Base-by-base conservation (phyloP, 2,888 invertebrate genomes). In the Machimus rusticus region DNA sequence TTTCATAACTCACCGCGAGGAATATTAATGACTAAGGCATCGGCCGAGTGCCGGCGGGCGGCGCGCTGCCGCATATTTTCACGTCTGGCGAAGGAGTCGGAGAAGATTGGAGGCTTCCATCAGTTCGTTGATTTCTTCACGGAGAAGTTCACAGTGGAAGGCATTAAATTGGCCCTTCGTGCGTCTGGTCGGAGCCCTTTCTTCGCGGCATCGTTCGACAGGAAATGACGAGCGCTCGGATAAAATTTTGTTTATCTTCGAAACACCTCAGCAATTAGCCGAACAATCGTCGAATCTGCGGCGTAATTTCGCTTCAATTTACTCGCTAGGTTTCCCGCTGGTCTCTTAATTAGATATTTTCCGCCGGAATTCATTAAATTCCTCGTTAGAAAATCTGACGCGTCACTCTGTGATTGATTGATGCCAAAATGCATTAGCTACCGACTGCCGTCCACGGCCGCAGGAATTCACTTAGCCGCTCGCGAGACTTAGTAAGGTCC, bases 351-450 rank as follows among this genome's bases (percentile, higher is more conserved):
- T 84, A 84, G 66, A 84, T 66, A 66, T 84, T 84, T 66, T 39
- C 39, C 12, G 5, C 39, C 12, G 37, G 12, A 57, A 66, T 37
- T 84, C 82, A 84, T 84, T 84, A 84, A 84, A 84, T 84, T 66
- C 31, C 82, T 84, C 34, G 82, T 84, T 84, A 55, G 82, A 34
- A 31, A 66, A 66, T 66, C 31, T 84, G 82, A 84, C 34, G 66
- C 66, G 82, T 84, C 82, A 84, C 55, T 28, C 23, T 5, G 82
- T 84, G 82, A 84, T 84, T 84, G 82, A 84, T 84, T 84, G 82
- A 84, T 84, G 82, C 66, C 37, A 84, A 84, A 84, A 84, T 66
- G 82, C 82, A 84, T 84, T 84, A 84, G 82, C 82, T 84, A 84
- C 82, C 23, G 82, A 14, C 82, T 12, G 19, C 2, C 23, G 82